These are phyloP conservation scores for Mactra quadrangularis DNA, from an alignment of 1,140 invertebrate species.

Conservation along the genomic window DNA sequence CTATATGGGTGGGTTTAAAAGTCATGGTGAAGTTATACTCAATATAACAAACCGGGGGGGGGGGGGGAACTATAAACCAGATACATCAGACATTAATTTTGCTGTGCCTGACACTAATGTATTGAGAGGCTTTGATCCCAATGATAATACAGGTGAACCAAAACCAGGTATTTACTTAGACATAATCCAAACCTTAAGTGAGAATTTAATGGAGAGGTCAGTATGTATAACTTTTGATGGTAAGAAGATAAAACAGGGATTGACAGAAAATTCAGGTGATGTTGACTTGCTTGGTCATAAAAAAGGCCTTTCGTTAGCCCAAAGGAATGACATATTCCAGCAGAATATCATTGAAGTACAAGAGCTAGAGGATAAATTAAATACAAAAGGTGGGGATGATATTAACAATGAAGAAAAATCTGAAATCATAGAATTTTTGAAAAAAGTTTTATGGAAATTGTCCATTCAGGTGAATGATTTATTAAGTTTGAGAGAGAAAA, in stretches of 20 bases:
- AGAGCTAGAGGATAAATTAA: not conserved
- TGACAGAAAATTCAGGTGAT: constrained; percentile 5
- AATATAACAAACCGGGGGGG: not conserved
- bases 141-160: not conserved
- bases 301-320: not conserved
- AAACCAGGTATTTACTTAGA: constrained; percentile 10
- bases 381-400: too few relatives aligned
- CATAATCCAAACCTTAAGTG: not conserved
- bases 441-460: too few relatives aligned
- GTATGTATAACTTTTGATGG: constrained; percentile 34
- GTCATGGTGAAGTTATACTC: not conserved
- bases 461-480: too few relatives aligned
- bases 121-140: not conserved
- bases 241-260: constrained; percentile 37
- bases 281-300: constrained; percentile 8
- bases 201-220: not conserved
- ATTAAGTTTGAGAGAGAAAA: too few relatives aligned
- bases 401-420: too few relatives aligned
- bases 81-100: constrained; percentile 7
- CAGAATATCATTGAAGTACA: too few relatives aligned
- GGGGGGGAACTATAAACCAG: not conserved
- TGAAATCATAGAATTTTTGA: too few relatives aligned
- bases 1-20: constrained; percentile 36
- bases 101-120: too few relatives aligned
- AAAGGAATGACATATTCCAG: constrained; percentile 2